Conservation (phyloP, 2,888 invertebrate genomes). For the Phlogophora meticulosa region DNA sequence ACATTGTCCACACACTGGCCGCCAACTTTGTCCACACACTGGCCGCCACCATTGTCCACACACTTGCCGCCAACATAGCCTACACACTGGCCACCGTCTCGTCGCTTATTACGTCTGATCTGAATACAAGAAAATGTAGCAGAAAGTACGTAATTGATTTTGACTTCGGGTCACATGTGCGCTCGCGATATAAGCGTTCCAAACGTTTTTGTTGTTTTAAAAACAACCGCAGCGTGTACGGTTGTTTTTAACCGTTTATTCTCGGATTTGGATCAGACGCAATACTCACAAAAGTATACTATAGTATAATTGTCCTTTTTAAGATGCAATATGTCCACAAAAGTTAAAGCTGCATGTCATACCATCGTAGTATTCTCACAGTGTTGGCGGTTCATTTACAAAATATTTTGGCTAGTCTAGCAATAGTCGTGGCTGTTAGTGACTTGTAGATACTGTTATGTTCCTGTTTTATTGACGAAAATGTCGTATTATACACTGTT, state of each 20-base stretch:
- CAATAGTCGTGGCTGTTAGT: conserved; percentile 59
- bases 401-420: conserved; percentile 48
- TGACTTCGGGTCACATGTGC: background rate
- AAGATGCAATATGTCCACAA: background rate
- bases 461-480: conserved; percentile 56
- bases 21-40: conserved; percentile 17
- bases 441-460: conserved; percentile 61
- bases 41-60: conserved; percentile 13
- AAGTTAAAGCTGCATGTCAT: conserved; percentile 6
- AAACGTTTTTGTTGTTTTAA: too few relatives aligned
- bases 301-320: conserved; percentile 3
- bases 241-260: background rate
- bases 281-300: conserved; percentile 1
- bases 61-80: conserved; percentile 9
- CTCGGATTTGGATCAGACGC: conserved; percentile 27
- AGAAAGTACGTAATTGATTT: background rate
- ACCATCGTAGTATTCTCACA: conserved; percentile 15
- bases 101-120: conserved; percentile 4
- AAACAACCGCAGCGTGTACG: too few relatives aligned
- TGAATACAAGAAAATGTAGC: conserved; percentile 1
- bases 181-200: background rate
- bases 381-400: conserved; percentile 55
- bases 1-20: conserved; percentile 36
- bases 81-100: conserved; percentile 18
- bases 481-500: conserved; percentile 43